Base-by-base conservation (phyloP, 2,888 invertebrate species). In the Microctonus aethiopoides region DNA sequence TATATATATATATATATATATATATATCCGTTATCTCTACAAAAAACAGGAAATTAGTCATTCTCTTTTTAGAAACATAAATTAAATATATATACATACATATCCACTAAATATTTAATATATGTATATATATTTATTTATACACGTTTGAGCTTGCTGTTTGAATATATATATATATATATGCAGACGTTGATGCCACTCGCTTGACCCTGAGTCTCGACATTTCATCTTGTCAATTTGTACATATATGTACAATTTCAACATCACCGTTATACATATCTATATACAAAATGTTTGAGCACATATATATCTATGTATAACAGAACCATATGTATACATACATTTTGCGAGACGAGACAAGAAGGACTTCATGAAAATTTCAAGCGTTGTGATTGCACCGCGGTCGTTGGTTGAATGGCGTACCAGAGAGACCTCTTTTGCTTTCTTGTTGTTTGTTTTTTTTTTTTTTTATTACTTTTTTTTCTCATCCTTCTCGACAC, bases 291-390 rank as follows among this genome's bases (percentile, higher is more conserved):
- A 52, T 20, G n/a, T n/a, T n/a, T n/a, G n/a, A n/a, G n/a, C 29
- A 29, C 29, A 29, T 7, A 29, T 29, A 5, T 29, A 29, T 29
- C 7, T 29, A 29, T 29, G 7, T 29, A 29, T 29, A 29, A 29
- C 29, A 29, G 4, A 29, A 7, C 29, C 29, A 29, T 29, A 29
- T 29, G 7, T 29, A 29, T 3, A 29, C 7, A 29, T 29, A 26
- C 29, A 29, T 20, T 57, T 41, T n/a, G 66, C 26, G 56, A 64
- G 51, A 76, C 78, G 75, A 74, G 73, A 75, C 46, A 46, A 46
- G 46, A 82, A 81, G 83, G 80, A 83, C 81, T 81, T 82, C 77
- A 83, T 84, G 79, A 84, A 84, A 84, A 81, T 83, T 84, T 78
- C 82, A 84, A 74, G 74, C 75, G 64, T 72, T 82, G 79, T 84